Evolutionary conservation across 2,113 vertebrate species (phyloP).

Genomic region (Anarrhichthys ocellatus): DNA sequence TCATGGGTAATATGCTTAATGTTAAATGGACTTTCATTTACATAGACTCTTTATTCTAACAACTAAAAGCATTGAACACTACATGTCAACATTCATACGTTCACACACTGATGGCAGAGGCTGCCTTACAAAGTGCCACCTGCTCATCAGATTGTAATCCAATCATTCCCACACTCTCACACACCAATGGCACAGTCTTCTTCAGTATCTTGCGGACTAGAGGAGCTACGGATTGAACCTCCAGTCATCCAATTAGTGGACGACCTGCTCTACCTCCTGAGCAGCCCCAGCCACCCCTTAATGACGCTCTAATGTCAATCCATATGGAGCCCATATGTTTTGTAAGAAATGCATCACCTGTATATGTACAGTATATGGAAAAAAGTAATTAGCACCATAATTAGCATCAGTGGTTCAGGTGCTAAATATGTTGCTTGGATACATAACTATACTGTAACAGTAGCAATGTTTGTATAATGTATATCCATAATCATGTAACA

Average conservation of each 20-base stretch:
- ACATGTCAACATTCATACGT: neutral
- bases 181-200: no score
- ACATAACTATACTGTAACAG: neutral
- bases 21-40: no score
- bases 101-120: neutral
- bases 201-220: no score
- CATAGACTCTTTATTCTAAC: no score
- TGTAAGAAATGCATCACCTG: neutral
- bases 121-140: no score
- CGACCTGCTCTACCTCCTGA: no score
- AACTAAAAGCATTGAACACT: no score
- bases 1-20: neutral
- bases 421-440: neutral
- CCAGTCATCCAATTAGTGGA: no score
- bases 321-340: neutral
- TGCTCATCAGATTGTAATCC: no score
- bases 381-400: neutral
- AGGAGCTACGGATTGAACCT: no score
- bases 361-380: neutral
- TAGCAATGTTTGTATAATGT: neutral
- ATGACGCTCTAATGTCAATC: neutral
- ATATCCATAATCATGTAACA: constrained; percentile 17
- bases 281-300: no score
- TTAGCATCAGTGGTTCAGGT: neutral
- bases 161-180: no score